Percentiles rank a stretch among this genome's conserved stretches.
Evolutionary conservation across 2,888 invertebrate genomes (phyloP).

Genomic region (Ormyrus rosae): DNA sequence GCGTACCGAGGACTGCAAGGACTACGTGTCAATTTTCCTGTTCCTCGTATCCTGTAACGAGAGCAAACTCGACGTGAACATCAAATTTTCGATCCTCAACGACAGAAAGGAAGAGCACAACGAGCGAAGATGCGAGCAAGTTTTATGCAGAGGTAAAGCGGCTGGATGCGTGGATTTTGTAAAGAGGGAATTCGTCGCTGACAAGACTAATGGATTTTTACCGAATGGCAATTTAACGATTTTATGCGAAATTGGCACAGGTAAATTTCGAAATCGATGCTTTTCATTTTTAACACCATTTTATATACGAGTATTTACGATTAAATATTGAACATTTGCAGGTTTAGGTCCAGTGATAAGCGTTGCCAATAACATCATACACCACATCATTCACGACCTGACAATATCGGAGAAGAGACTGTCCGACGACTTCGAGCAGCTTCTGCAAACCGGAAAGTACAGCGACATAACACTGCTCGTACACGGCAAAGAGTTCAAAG

Average conservation of each 20-base stretch:
- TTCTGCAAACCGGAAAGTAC: not conserved
- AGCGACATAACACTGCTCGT: not conserved
- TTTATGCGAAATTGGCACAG: slow-evolving; percentile 8
- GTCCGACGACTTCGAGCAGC: not conserved
- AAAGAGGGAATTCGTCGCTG: not conserved
- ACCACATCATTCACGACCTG: not conserved
- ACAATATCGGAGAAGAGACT: not conserved
- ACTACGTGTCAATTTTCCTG: not conserved
- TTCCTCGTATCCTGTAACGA: not conserved
- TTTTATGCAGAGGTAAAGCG: not conserved
- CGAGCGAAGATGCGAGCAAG: not conserved
- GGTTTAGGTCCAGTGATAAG: not conserved
- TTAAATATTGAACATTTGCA: not conserved
- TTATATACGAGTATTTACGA: too few relatives aligned
- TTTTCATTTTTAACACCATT: too few relatives aligned
- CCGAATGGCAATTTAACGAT: not conserved
- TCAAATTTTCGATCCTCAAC: not conserved
- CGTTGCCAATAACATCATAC: too few relatives aligned
- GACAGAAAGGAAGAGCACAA: not conserved
- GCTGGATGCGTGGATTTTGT: not conserved
- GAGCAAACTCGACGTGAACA: not conserved
- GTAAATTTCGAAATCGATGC: not conserved
- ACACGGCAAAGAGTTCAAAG: not conserved
- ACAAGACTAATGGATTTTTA: not conserved
- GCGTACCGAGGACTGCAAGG: not conserved